Conservation (phyloP, 2,888 invertebrate genomes). For the Lithophane leautieri region DNA sequence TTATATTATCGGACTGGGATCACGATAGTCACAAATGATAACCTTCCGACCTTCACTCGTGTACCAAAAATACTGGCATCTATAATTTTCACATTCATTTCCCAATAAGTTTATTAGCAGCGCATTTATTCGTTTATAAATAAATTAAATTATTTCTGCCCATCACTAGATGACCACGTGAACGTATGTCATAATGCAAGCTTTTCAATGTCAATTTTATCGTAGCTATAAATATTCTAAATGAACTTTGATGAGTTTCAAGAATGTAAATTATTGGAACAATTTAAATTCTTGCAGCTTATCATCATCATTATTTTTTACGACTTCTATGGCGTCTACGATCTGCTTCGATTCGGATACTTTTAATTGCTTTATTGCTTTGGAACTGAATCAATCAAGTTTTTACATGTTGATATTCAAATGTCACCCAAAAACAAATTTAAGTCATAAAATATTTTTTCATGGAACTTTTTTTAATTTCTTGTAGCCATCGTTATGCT, state of each 20-base stretch:
- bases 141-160: constrained; percentile 40
- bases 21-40: constrained; percentile 42
- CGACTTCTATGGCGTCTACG: not conserved
- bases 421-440: not conserved
- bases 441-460: not conserved
- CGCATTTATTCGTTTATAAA: constrained; percentile 50
- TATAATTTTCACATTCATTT: constrained; percentile 59
- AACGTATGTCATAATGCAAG: not conserved
- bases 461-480: not conserved
- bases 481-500: not conserved
- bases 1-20: constrained; percentile 14
- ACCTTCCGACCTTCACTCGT: constrained; percentile 28
- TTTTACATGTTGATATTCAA: not conserved
- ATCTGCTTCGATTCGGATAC: not conserved
- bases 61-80: constrained; percentile 20
- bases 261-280: constrained; percentile 41
- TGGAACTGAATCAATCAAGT: not conserved
- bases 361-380: constrained; percentile 7
- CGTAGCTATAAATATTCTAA: constrained; percentile 25
- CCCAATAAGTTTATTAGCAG: constrained; percentile 48
- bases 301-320: constrained; percentile 18
- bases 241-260: constrained; percentile 32
- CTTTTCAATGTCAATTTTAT: constrained; percentile 30
- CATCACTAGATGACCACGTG: constrained; percentile 35
- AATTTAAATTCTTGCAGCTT: constrained; percentile 22